phyloP scores from a whole-genome alignment of 2,113 vertebrate genomes.

The Anseranas semipalmata region DNA sequence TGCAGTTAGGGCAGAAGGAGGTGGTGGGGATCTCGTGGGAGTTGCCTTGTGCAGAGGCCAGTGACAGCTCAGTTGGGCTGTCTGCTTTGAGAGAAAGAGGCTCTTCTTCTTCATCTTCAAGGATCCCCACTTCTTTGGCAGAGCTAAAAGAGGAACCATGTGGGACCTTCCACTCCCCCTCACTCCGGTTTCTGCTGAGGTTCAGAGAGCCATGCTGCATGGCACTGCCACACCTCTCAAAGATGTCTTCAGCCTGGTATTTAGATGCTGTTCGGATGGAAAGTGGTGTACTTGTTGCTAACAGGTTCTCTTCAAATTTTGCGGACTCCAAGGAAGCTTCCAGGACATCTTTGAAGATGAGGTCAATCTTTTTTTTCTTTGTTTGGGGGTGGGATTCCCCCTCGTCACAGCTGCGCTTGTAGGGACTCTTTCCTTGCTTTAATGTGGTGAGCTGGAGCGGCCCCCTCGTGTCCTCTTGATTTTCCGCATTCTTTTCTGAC shows the following conservation, averaged over 20 bases:
- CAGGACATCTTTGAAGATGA: slow-evolving; percentile 93
- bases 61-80: slow-evolving; percentile 79
- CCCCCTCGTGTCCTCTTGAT: slow-evolving; percentile 79
- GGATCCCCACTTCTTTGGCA: slow-evolving; percentile 67
- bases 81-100: slow-evolving; percentile 82
- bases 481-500: slow-evolving; percentile 72
- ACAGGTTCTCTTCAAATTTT: slow-evolving; percentile 74
- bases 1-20: slow-evolving; percentile 95
- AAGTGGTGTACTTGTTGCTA: slow-evolving; percentile 75
- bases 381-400: slow-evolving; percentile 83
- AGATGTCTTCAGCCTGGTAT: slow-evolving; percentile 73
- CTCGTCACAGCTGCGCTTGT: slow-evolving; percentile 84
- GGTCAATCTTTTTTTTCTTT: slow-evolving; percentile 95
- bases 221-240: slow-evolving; percentile 66
- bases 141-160: slow-evolving; percentile 53
- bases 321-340: slow-evolving; percentile 88
- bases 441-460: slow-evolving; percentile 77
- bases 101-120: slow-evolving; percentile 79
- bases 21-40: slow-evolving; percentile 85
- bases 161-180: slow-evolving; percentile 77
- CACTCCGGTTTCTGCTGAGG: slow-evolving; percentile 63
- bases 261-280: slow-evolving; percentile 76
- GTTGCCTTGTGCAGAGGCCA: slow-evolving; percentile 69
- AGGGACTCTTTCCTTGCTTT: slow-evolving; percentile 81
- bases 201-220: slow-evolving; percentile 46